Percentiles rank a stretch among this genome's conserved stretches.
Conservation (phyloP, 92 coral and sea anemone species). For the Phenganax subtilis region DNA sequence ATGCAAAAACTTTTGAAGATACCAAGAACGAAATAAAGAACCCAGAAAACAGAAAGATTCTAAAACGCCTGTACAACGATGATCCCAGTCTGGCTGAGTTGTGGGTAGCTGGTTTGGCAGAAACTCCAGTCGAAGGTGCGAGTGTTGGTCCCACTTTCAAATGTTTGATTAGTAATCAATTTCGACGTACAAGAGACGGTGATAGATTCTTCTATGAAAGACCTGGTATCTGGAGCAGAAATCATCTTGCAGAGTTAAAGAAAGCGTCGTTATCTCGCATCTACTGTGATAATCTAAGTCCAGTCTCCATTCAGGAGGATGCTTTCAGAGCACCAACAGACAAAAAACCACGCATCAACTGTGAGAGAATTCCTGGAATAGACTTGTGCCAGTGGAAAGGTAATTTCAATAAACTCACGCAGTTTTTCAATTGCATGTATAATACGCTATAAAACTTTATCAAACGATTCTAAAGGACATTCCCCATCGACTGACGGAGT, state of each 20-base stretch:
- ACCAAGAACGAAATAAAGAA: constrained; percentile 23
- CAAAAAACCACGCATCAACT: constrained; percentile 8
- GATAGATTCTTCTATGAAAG: constrained; percentile 32
- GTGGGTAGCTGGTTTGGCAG: constrained; percentile 45
- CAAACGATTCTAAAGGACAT: too few species aligned
- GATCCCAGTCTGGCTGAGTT: constrained; percentile 24
- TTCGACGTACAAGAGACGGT: constrained; percentile 40
- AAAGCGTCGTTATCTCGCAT: constrained; percentile 22
- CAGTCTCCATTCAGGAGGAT: constrained; percentile 24
- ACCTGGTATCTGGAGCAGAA: neutral
- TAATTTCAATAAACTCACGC: neutral
- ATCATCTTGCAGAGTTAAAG: constrained; percentile 8
- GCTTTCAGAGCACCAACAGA: constrained; percentile 18
- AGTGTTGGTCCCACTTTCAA: constrained; percentile 28
- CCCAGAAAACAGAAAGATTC: constrained; percentile 19
- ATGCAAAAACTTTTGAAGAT: constrained; percentile 27
- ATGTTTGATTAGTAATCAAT: constrained; percentile 26
- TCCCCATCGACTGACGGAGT: too few species aligned
- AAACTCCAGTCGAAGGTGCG: constrained; percentile 16
- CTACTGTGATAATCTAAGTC: constrained; percentile 21
- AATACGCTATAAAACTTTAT: too few species aligned
- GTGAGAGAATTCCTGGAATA: constrained; percentile 31
- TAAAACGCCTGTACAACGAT: constrained; percentile 17
- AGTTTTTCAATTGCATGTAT: too few species aligned
- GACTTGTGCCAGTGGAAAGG: constrained; percentile 31